Percentiles rank a stretch among this genome's conserved stretches.
phyloP scores from a whole-genome alignment of 2,113 vertebrate genomes.

The Himantopus leucocephalus region DNA sequence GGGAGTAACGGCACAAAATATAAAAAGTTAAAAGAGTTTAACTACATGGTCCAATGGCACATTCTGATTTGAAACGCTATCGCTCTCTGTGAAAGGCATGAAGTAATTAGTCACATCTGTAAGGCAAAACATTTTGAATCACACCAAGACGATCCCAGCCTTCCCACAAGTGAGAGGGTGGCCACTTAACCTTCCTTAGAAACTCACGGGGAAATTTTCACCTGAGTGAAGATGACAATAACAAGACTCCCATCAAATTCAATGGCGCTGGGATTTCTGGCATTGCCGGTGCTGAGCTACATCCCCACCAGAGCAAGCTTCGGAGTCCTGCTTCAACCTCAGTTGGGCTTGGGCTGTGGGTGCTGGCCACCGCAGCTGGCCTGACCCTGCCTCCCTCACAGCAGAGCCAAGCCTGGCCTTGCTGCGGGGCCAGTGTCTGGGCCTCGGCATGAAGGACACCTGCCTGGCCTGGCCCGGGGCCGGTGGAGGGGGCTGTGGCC shows the following conservation, averaged over 20 bases:
- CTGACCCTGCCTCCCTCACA: background rate
- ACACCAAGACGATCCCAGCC: background rate
- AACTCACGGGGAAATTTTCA: background rate
- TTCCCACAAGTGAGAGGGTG: background rate
- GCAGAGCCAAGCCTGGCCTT: background rate
- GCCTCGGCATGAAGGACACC: background rate
- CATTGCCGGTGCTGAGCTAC: background rate
- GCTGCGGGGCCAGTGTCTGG: too few species aligned
- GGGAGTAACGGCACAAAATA: background rate
- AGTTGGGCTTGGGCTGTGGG: background rate
- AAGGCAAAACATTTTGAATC: background rate
- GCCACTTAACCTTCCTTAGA: background rate
- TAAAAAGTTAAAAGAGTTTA: background rate
- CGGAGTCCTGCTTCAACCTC: background rate
- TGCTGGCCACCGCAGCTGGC: fast-evolving
- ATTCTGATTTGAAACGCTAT: background rate
- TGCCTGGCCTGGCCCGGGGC: fast-evolving
- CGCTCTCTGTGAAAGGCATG: background rate
- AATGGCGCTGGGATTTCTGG: background rate
- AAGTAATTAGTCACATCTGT: background rate
- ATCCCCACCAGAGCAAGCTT: background rate
- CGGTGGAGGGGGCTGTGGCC: background rate
- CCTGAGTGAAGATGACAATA: fast-evolving
- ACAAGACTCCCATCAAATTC: background rate
- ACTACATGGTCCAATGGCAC: background rate